Evolutionary conservation across 2,113 vertebrate species (phyloP), one percentile per base, ranked within the genome.

Genomic region (Eolophus roseicapilla): DNA sequence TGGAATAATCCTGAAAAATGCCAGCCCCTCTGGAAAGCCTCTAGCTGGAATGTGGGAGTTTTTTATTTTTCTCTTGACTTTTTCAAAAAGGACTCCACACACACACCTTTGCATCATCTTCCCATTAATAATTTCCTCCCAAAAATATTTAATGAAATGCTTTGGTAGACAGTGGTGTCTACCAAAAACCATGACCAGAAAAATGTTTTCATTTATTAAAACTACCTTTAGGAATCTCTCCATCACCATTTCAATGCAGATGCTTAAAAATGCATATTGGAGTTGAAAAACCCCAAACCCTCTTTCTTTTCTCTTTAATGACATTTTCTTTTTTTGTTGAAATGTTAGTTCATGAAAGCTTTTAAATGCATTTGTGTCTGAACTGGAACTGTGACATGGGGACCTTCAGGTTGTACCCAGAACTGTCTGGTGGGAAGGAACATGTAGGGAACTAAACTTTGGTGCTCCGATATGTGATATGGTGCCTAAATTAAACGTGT

Each of bases 31-130:
- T 62, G 59, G 59, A 69, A 92, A 82, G 17, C 15, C 24, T 88
- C 13, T 65, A 65, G 17, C 9, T 90, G 39, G 37, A 84, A 92
- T 31, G 28, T 14, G 24, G 50, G 59, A 74, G 6, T 1, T 13
- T 31, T 49, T 19, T 7, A 4, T 46, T 77, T 49, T 84, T 27
- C 4, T 81, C 57, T 53, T 60, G 17, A 14, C 6, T 59, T 89
- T 85, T 49, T 4, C 24, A 27, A 43, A 53, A 46, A 37, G 1
- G 2, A 23, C 6, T 9, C 2, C 2, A 2, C 3, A 4, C 2
- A 12, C 4, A 4, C 1, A 9, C 23, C 8, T 78, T 63, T 81
- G 3, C 24, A 21, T 2, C 9, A 68, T 2, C 11, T 76, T 82
- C 23, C 9, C 11, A 49, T 57, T 62, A 59, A 44, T 44, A 37